phyloP scores from a whole-genome alignment of 2,888 invertebrate species.

The Nebria brevicollis region DNA sequence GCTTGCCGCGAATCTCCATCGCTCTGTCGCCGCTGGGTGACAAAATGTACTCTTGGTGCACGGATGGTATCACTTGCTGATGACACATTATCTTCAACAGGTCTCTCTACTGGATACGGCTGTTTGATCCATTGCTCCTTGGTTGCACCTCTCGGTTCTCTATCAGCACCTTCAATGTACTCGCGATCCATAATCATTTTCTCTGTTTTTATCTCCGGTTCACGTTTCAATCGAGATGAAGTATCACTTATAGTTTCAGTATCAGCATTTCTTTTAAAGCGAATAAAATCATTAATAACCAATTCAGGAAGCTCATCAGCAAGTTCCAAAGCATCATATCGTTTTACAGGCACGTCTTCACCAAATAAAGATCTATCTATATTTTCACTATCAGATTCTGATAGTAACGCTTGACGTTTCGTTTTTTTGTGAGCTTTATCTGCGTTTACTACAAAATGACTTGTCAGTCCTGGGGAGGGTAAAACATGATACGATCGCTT shows the following conservation, averaged over 20 bases:
- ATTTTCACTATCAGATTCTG: background rate
- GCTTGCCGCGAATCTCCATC: conserved; percentile 15
- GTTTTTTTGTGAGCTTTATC: background rate
- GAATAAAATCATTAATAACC: conserved; percentile 58
- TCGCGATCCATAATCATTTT: conserved; percentile 52
- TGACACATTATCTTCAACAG: conserved; percentile 63
- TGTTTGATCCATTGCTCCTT: conserved; percentile 73
- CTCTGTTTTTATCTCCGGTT: conserved; percentile 49
- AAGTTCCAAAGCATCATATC: background rate
- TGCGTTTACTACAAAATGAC: conserved; percentile 48
- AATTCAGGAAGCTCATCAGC: conserved; percentile 28
- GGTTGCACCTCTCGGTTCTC: conserved; percentile 68
- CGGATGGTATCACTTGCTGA: conserved; percentile 69
- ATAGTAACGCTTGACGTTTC: conserved; percentile 14
- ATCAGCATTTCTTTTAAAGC: conserved; percentile 52
- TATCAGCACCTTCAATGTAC: conserved; percentile 52
- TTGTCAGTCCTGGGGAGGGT: conserved; percentile 50
- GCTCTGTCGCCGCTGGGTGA: conserved; percentile 66
- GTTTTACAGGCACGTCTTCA: background rate
- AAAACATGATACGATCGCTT: conserved; percentile 54
- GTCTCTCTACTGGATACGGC: conserved; percentile 63
- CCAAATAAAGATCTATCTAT: background rate
- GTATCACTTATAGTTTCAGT: background rate
- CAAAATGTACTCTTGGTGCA: conserved; percentile 74
- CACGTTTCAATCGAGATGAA: conserved; percentile 49